Conservation (phyloP, 1,140 invertebrate genomes). For the Cherax quadricarinatus region DNA sequence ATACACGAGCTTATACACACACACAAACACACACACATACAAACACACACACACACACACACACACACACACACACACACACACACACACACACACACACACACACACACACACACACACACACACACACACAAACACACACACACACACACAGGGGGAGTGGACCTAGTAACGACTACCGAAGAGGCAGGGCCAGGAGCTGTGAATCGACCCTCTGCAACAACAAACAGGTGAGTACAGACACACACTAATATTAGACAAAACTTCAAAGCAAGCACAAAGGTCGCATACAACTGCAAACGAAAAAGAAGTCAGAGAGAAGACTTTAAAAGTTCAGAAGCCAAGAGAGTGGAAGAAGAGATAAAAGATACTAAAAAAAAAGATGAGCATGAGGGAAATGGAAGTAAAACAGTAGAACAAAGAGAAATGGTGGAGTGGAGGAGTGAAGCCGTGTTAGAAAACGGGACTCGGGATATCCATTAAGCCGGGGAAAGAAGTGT, state of each 20-base stretch:
- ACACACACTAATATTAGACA: too few relatives aligned
- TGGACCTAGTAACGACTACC: too few relatives aligned
- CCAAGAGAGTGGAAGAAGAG: not conserved
- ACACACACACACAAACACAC: not conserved
- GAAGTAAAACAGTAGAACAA: not conserved
- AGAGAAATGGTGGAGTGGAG: not conserved
- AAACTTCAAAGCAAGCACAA: too few relatives aligned
- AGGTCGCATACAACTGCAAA: too few relatives aligned
- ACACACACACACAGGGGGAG: too few relatives aligned
- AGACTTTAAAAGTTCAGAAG: too few relatives aligned
- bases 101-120: not conserved
- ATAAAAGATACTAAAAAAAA: not conserved
- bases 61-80: not conserved
- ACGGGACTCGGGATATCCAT: not conserved
- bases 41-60: not conserved
- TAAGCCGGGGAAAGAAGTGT: not conserved
- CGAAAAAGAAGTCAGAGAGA: too few relatives aligned
- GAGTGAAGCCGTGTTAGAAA: not conserved
- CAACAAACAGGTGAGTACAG: too few relatives aligned
- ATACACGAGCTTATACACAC: not conserved
- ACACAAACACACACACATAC: not conserved
- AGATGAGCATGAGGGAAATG: not conserved
- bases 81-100: not conserved
- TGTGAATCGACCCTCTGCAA: too few relatives aligned
- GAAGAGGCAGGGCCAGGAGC: too few relatives aligned